Evolutionary conservation across 2,113 vertebrate species (phyloP), one percentile per base, ranked within the genome.

Genomic region (Notarius quadriscutis): DNA sequence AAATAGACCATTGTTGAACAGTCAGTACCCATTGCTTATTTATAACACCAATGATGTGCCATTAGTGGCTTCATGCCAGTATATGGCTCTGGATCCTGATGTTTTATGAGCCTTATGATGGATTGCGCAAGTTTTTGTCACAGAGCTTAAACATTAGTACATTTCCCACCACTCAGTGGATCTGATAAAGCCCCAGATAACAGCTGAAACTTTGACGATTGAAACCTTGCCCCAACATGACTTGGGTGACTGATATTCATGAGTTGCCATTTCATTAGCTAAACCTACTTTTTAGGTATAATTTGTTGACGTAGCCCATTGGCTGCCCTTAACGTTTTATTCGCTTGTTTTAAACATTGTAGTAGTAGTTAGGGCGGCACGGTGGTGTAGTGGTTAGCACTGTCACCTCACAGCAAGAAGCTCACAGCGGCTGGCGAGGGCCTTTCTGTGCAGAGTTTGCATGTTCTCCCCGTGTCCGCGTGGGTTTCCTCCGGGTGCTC

Each of bases 261-360:
- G 34, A 50, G 34, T 50, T 48, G 30, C 57, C 58, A 41, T 34
- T 81, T 81, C 12, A 81, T 81, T 2, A 62, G 10, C 50, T 55
- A 27, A 17, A 53, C 58, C 57, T 82, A 50, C 18, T 10, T 48
- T 41, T 82, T 50, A 50, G 18, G 34, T 50, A 48, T n/a, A 22
- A 63, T 82, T 82, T 63, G 18, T 62, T 82, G 60, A 60, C 25
- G 25, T 41, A 25, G 80, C 17, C 10, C 18, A 11, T 58, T 81
- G 62, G 27, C 80, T 81, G 57, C 30, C 78, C 78, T 81, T 27
- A 57, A 57, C 55, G 30, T 80, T 80, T 78, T 17, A 20, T 53
- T 78, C 4, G 12, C 12, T 79, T 57, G 53, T 55, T 58, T 80
- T 34, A 60, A 58, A 30, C 3, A 41, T 41, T 57, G 53, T 30